These are phyloP conservation scores for Athrips mouffetella DNA, from an alignment of 2,888 invertebrate species.

Conservation along the genomic window DNA sequence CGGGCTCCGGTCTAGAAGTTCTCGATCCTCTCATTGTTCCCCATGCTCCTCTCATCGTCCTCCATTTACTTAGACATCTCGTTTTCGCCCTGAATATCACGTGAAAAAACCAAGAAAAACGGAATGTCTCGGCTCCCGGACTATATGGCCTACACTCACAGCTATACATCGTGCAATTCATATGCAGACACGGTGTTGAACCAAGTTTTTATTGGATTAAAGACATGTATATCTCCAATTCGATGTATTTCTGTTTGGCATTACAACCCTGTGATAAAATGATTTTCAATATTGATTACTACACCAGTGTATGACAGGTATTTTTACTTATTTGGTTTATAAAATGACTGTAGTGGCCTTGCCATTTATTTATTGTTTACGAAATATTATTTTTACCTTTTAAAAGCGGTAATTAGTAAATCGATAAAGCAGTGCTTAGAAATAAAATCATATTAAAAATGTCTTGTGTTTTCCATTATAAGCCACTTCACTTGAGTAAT, in stretches of 20 bases:
- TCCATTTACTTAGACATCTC: too few species aligned
- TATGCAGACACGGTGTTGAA: too few species aligned
- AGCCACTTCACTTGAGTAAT: not conserved
- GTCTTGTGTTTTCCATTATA: conserved; percentile 15
- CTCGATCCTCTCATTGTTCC: too few species aligned
- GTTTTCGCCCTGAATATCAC: too few species aligned
- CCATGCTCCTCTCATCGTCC: too few species aligned
- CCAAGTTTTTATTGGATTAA: too few species aligned
- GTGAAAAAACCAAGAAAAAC: too few species aligned
- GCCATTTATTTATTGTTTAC: conserved; percentile 59
- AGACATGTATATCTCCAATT: not conserved
- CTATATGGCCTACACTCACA: too few species aligned
- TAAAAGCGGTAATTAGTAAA: conserved; percentile 60
- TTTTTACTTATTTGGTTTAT: conserved; percentile 28
- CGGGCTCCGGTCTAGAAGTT: too few species aligned
- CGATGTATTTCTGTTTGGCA: conserved; percentile 29
- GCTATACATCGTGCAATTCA: too few species aligned
- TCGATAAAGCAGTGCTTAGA: conserved; percentile 67
- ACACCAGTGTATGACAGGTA: conserved; percentile 26
- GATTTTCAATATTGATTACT: too few species aligned
- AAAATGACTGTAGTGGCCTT: conserved; percentile 45
- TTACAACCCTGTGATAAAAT: conserved; percentile 62
- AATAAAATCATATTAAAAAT: conserved; percentile 52
- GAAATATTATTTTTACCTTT: conserved; percentile 42
- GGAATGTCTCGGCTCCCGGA: too few species aligned